Conservation (phyloP, 2,888 invertebrate species). For the Euplexia lucipara region DNA sequence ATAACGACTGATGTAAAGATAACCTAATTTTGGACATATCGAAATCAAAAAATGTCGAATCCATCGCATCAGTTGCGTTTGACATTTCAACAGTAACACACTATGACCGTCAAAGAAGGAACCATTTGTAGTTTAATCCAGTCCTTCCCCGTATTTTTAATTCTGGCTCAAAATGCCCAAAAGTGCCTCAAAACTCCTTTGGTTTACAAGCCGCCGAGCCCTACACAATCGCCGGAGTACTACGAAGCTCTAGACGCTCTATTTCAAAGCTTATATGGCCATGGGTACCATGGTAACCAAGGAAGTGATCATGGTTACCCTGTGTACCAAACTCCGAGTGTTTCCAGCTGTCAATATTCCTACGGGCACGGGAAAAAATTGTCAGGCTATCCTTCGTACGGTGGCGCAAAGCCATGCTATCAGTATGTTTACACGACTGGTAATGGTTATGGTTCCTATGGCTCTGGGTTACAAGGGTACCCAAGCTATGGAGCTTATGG, state of each 20-base stretch:
- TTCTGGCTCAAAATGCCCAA: conserved; percentile 83
- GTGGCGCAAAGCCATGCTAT: conserved; percentile 60
- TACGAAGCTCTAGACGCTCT: conserved; percentile 84
- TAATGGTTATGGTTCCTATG: conserved; percentile 59
- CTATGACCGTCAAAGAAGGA: conserved; percentile 81
- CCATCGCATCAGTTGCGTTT: conserved; percentile 55
- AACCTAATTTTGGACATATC: conserved; percentile 60
- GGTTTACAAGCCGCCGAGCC: conserved; percentile 82
- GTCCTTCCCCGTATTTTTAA: conserved; percentile 83
- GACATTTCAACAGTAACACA: conserved; percentile 16
- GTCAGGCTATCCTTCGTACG: conserved; percentile 23
- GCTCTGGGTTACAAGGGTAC: conserved; percentile 54
- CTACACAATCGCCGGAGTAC: conserved; percentile 85
- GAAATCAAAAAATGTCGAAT: conserved; percentile 18
- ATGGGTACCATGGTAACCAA: conserved; percentile 62
- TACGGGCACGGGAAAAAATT: conserved; percentile 62
- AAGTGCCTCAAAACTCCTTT: conserved; percentile 83
- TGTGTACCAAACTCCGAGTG: conserved; percentile 40
- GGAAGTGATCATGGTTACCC: conserved; percentile 41
- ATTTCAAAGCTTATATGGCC: conserved; percentile 76
- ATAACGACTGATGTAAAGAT: conserved; percentile 67
- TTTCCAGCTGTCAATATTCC: conserved; percentile 51
- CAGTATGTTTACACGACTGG: conserved; percentile 63
- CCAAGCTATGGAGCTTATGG: conserved; percentile 57
- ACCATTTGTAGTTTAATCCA: conserved; percentile 84